Evolutionary conservation across 2,888 invertebrate species (phyloP).

Genomic region (Amphipoea oculea): DNA sequence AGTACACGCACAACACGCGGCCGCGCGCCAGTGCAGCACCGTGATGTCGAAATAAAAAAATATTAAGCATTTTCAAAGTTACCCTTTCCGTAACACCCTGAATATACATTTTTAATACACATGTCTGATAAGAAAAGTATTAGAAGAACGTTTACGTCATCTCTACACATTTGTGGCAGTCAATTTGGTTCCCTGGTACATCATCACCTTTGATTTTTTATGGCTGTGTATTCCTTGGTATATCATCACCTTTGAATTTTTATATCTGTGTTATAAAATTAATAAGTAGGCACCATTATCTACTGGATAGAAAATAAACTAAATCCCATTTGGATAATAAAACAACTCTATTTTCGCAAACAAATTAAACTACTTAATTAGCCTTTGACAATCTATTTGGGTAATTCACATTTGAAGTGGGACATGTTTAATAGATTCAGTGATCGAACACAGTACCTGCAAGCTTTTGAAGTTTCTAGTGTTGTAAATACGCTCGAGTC

Average conservation of each 20-base stretch:
- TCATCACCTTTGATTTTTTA: too few species aligned
- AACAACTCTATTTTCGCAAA: slow-evolving; percentile 8
- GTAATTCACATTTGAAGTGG: slow-evolving; percentile 23
- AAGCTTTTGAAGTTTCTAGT: neutral
- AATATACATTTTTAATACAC: neutral
- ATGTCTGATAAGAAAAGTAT: neutral
- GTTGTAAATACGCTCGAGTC: too few species aligned
- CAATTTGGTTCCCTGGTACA: neutral
- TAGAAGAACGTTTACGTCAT: neutral
- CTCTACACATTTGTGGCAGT: neutral
- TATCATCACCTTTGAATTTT: too few species aligned
- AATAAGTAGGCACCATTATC: neutral
- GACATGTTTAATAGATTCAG: slow-evolving; percentile 25
- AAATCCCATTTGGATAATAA: neutral
- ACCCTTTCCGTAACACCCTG: too few species aligned
- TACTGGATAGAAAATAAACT: neutral
- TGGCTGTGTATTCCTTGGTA: too few species aligned
- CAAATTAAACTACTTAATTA: slow-evolving; percentile 5
- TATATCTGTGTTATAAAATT: neutral
- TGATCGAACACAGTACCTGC: neutral
- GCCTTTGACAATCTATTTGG: slow-evolving; percentile 23
- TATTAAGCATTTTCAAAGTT: too few species aligned
- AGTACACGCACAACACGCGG: too few species aligned
- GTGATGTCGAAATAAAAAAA: too few species aligned
- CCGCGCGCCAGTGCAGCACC: too few species aligned